Evolutionary conservation across 2,113 vertebrate genomes (phyloP).

Genomic region (Aix galericulata): DNA sequence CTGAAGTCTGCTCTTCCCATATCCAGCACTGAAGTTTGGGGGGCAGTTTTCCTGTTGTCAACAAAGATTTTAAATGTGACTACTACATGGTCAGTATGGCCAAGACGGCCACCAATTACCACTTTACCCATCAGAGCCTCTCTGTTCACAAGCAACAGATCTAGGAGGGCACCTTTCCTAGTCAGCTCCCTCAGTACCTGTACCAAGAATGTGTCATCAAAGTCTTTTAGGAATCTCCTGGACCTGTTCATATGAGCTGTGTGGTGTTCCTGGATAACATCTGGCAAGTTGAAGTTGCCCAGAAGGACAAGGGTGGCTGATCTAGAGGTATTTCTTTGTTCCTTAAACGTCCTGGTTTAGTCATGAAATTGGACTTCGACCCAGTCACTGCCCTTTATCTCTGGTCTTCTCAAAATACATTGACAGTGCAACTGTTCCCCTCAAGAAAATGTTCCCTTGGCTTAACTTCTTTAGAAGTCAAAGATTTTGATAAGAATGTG

Average conservation of each 20-base stretch:
- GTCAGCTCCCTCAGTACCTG: too few relatives aligned
- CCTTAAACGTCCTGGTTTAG: background rate
- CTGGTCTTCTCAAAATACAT: background rate
- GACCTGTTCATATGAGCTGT: background rate
- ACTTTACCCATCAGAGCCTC: too few relatives aligned
- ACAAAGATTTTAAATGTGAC: too few relatives aligned
- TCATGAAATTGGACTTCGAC: background rate
- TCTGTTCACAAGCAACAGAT: too few relatives aligned
- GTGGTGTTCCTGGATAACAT: background rate
- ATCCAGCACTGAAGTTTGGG: too few relatives aligned
- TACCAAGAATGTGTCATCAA: too few relatives aligned
- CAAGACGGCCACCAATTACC: too few relatives aligned
- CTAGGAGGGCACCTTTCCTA: too few relatives aligned
- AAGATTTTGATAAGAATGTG: background rate
- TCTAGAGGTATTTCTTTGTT: background rate
- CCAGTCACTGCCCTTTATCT: background rate
- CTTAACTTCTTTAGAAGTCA: background rate
- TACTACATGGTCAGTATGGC: too few relatives aligned
- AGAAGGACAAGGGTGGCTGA: background rate
- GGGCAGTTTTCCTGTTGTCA: too few relatives aligned
- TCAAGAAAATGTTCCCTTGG: background rate
- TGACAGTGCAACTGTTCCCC: background rate
- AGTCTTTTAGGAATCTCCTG: too few relatives aligned
- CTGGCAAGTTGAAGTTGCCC: background rate
- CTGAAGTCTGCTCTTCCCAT: too few relatives aligned